A percentile compares a stretch with the other conserved stretches of the same genome.
Conservation (phyloP, 2,797 vertebrate genomes). For the Mallotus villosus region DNA sequence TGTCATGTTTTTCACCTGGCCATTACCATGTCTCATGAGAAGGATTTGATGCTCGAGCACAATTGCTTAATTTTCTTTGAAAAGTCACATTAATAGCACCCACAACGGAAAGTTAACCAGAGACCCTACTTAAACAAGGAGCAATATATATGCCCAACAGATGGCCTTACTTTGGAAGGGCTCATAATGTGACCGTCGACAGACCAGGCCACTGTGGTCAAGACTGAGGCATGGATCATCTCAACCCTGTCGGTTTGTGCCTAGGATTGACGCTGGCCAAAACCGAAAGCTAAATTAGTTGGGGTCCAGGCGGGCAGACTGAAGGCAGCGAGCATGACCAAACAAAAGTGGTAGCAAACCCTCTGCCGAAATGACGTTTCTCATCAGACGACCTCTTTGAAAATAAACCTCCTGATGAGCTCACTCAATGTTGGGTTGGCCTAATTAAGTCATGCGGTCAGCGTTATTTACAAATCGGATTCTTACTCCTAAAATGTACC, state of each 20-base stretch:
- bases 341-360: slow-evolving; percentile 52
- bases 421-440: slow-evolving; percentile 48
- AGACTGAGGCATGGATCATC: slow-evolving; percentile 17
- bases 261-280: slow-evolving; percentile 35
- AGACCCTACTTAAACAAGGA: slow-evolving; percentile 8
- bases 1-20: slow-evolving; percentile 38
- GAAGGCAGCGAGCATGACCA: slow-evolving; percentile 42
- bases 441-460: slow-evolving; percentile 53
- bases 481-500: slow-evolving; percentile 41
- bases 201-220: slow-evolving; percentile 15
- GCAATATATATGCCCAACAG: slow-evolving; percentile 1
- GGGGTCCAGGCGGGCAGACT: slow-evolving; percentile 16
- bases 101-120: slow-evolving; percentile 7
- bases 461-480: slow-evolving; percentile 48
- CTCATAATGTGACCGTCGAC: slow-evolving; percentile 27
- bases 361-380: slow-evolving; percentile 57
- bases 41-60: slow-evolving; percentile 20
- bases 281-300: slow-evolving; percentile 49
- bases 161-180: neutral
- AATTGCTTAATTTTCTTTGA: slow-evolving; percentile 1
- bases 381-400: slow-evolving; percentile 34
- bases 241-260: slow-evolving; percentile 24
- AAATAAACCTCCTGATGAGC: slow-evolving; percentile 59
- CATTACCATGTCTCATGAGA: slow-evolving; percentile 25
- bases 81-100: neutral